Evolutionary conservation across 92 coral and sea anemone genomes (phyloP), one percentile per base, ranked within the genome.

Genomic region (Heliopora coerulea): DNA sequence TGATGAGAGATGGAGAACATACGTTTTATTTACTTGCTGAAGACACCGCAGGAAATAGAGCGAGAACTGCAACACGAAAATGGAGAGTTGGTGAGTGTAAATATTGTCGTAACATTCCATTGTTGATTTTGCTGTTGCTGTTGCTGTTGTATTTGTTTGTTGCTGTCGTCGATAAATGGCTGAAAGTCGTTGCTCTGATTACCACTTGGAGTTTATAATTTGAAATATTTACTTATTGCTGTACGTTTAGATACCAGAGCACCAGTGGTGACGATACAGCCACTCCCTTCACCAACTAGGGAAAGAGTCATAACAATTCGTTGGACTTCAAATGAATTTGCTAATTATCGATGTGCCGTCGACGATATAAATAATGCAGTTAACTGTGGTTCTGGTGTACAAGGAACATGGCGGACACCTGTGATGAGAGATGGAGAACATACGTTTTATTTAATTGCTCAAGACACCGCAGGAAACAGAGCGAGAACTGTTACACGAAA

Each of bases 311-410:
- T 50, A 3, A 23, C 26, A 3, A 66, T 50, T 50, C 26, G n/a
- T 19, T 66, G 73, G 73, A 41, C 8, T 25, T 41, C 73, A 66
- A 41, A 41, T 9, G 73, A 66, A 15, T 0, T 40, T 18, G 73
- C 73, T 19, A 28, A 20, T 18, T 66, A 34, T 30, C 73, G 42
- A 48, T 66, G 73, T 46, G 39, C 73, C 8, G 15, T 66, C n/a
- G 73, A 66, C 56, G 37, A 66, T 3, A 23, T 17, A 7, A 35
- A 42, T 27, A 34, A 6, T 18, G 18, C 0, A 19, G 27, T 50
- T 17, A 6, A 21, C 1, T 66, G 73, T 66, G 73, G 57, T 12
- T 46, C 34, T 18, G 48, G 23, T 48, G 27, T 24, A 56, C 15
- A 21, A 1, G 75, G 75, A 19, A 18, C 23, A 29, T 68, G 75